These are phyloP conservation scores for Mus musculus DNA, from an alignment of 2,113 vertebrate species.

Conservation along the genomic window GRCm39 chr9:14993501-14994000, in stretches of 20 bases:
- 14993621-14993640: background rate
- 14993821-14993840: background rate
- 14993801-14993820: background rate
- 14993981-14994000: background rate
- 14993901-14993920: background rate
- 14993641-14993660: background rate
- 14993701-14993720: background rate
- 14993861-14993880: background rate
- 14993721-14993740: background rate
- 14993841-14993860: background rate
- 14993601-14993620: conserved; percentile 13
- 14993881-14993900: background rate
- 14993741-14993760: background rate
- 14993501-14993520: background rate
- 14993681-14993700: background rate
- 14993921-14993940: background rate
- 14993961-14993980: too few species aligned
- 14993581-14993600: background rate
- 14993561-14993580: background rate
- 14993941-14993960: background rate
- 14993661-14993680: background rate
- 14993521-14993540: background rate
- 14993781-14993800: background rate
- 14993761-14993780: background rate
- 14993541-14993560: background rate